Evolutionary conservation across 2,888 invertebrate species (phyloP), one percentile per base, ranked within the genome.

Genomic region (Deroplatys truncata): DNA sequence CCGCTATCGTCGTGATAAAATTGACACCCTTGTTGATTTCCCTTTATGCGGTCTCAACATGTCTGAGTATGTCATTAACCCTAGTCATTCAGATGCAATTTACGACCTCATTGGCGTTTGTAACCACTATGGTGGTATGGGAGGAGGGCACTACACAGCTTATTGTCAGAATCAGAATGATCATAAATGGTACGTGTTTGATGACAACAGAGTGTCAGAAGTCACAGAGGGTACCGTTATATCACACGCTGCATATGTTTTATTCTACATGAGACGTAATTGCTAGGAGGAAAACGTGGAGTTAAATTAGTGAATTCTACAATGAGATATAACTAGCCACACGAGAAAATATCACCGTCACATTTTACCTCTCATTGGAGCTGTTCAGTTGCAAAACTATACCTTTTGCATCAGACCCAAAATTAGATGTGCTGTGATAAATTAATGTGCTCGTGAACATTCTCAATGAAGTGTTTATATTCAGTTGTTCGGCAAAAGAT

Each of bases 101-200:
- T 95, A 95, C 91, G 94, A 95, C 92, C 92, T 95, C 90, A 93
- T 94, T 72, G 94, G 94, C 28, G 94, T 95, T 15, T 93, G 94
- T 84, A 95, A 95, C 92, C 95, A 95, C 92, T 95, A 93, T 92
- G 95, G 95, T 84, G 94, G 94, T 31, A 91, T 94, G 91, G 93
- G 93, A 84, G 93, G 93, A 25, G 94, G 94, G 43, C 94, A 94
- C 90, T 94, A 95, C 92, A 95, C 94, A 3, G 95, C 95, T 0
- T 94, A 93, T 92, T 94, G 93, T 35, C 93, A 94, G 92, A 94
- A 95, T 92, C 92, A 93, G 88, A 92, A 93, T 28, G 92, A 93
- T 86, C 91, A 92, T 5, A 91, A 92, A 82, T 95, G 95, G 95
- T 94, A 94, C 92, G 92, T 94, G 91, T 95, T 94, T 92, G 94